phyloP scores from a whole-genome alignment of 1,140 invertebrate species.

The Cyphomyrmex costatus region DNA sequence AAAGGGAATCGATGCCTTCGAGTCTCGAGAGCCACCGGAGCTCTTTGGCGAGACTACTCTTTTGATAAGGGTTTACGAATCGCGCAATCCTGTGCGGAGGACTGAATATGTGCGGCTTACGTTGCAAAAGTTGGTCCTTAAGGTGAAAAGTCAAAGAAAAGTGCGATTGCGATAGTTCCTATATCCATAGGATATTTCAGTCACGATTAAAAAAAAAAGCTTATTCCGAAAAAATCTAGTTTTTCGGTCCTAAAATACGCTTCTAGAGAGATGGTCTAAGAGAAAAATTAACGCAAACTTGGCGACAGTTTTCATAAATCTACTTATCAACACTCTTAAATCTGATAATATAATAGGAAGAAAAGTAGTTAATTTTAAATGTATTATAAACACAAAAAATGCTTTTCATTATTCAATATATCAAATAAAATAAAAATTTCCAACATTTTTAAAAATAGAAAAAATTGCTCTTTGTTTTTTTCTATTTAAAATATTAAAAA shows the following conservation, averaged over 20 bases:
- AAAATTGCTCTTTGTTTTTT: background rate
- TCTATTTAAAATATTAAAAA: background rate
- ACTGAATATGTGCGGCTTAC: slow-evolving; percentile 63
- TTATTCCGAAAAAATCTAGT: background rate
- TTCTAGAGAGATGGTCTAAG: background rate
- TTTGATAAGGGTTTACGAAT: slow-evolving; percentile 79
- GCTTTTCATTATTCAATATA: background rate
- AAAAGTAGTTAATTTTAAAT: slow-evolving; percentile 5
- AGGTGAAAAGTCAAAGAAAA: slow-evolving; percentile 9
- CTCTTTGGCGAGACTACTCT: slow-evolving; percentile 53
- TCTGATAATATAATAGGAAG: background rate
- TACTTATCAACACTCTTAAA: background rate
- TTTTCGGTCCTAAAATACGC: background rate
- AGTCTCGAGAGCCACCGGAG: slow-evolving; percentile 55
- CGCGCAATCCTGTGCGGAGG: slow-evolving; percentile 59
- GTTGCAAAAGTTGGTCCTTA: background rate
- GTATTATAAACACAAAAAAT: background rate
- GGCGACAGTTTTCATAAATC: background rate
- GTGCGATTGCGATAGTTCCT: background rate
- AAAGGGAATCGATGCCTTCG: slow-evolving; percentile 63
- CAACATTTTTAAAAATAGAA: background rate
- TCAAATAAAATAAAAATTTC: background rate
- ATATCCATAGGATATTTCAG: background rate
- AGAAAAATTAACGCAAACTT: background rate
- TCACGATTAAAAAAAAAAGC: background rate